Conservation (phyloP, 2,797 vertebrate genomes). For the Hylomyscus alleni region DNA sequence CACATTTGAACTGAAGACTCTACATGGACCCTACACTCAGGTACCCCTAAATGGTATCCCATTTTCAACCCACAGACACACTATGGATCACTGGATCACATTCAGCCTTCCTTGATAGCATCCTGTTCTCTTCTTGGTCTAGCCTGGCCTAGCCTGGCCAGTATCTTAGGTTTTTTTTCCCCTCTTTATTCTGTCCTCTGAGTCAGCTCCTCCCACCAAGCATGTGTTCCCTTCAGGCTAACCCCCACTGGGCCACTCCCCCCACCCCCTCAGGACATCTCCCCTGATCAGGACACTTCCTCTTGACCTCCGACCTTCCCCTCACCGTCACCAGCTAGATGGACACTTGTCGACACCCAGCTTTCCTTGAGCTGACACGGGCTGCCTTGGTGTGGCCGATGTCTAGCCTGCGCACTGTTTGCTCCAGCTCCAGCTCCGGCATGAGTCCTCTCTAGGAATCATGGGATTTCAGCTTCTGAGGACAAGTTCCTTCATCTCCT, state of each 20-base stretch:
- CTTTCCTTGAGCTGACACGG: neutral
- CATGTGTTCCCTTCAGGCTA: neutral
- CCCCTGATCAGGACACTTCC: neutral
- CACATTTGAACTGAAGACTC: neutral
- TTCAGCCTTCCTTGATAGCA: neutral
- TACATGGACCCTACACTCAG: neutral
- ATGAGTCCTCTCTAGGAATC: neutral
- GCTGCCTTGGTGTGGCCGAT: fast-evolving
- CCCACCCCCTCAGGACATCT: neutral
- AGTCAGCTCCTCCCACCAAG: too few relatives aligned
- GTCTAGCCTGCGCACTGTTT: neutral
- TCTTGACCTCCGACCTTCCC: neutral
- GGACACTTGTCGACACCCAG: neutral
- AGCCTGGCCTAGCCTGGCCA: neutral
- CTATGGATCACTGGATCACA: neutral
- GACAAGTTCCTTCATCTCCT: neutral
- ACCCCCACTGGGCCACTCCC: too few relatives aligned
- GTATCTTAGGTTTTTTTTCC: neutral
- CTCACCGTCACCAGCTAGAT: neutral
- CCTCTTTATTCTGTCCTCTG: too few relatives aligned
- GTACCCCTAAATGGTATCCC: neutral
- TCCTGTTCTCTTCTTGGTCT: fast-evolving
- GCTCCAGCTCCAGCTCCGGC: neutral
- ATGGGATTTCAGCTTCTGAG: neutral
- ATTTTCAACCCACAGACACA: neutral